Conservation (phyloP, 2,797 vertebrate species). For the Onychomys leucogaster region DNA sequence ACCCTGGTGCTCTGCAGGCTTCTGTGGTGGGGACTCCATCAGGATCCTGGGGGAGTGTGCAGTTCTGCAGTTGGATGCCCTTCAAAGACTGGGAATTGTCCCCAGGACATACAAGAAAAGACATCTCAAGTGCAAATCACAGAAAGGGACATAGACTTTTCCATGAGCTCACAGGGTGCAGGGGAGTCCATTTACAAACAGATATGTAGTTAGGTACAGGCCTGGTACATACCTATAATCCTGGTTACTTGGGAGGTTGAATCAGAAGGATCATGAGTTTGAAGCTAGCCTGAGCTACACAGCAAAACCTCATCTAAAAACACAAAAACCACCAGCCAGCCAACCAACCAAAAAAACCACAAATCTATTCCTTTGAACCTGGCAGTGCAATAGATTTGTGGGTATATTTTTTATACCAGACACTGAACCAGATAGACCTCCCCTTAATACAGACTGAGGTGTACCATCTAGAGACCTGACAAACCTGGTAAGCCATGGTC, state of each 20-base stretch:
- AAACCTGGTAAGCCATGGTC: slow-evolving; percentile 97
- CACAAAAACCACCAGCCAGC: neutral
- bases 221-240: neutral
- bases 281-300: neutral
- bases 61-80: neutral
- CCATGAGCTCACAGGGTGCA: neutral
- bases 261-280: neutral
- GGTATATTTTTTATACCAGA: neutral
- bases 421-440: neutral
- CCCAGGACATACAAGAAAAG: neutral
- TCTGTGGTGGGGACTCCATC: neutral
- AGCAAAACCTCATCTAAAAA: neutral
- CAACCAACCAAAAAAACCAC: neutral
- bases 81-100: neutral
- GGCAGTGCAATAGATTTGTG: too few relatives aligned
- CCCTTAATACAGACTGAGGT: neutral
- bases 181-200: neutral
- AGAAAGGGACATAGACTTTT: neutral
- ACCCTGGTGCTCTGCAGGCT: neutral
- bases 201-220: neutral
- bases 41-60: neutral
- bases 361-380: neutral
- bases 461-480: neutral
- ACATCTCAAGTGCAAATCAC: neutral
- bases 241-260: neutral